phyloP scores from a whole-genome alignment of 2,888 invertebrate species.

The Drosophila percnosoma region DNA sequence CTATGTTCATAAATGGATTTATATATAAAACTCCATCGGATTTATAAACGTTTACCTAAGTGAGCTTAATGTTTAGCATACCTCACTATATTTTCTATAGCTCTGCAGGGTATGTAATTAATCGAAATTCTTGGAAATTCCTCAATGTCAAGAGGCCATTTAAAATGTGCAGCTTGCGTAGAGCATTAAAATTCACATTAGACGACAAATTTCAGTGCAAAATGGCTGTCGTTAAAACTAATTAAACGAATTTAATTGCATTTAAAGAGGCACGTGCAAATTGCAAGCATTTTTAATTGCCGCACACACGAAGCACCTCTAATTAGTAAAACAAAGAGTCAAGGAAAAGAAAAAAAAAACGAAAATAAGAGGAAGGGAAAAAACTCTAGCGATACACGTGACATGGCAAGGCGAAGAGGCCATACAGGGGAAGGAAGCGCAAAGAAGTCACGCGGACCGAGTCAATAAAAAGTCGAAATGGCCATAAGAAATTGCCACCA shows the following conservation, averaged over 20 bases:
- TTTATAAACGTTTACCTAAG: background rate
- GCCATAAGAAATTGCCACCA: slow-evolving; percentile 74
- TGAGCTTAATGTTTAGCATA: background rate
- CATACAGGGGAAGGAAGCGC: slow-evolving; percentile 11
- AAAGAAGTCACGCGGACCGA: slow-evolving; percentile 57
- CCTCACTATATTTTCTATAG: background rate
- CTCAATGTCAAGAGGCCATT: slow-evolving; percentile 4
- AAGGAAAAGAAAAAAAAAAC: background rate
- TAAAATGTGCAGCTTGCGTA: slow-evolving; percentile 20
- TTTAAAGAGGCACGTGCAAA: slow-evolving; percentile 74
- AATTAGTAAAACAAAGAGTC: slow-evolving; percentile 59
- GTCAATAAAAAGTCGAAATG: slow-evolving; percentile 78
- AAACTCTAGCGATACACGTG: slow-evolving; percentile 33
- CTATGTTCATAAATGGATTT: background rate
- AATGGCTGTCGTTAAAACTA: slow-evolving; percentile 76
- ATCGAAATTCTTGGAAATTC: slow-evolving; percentile 8
- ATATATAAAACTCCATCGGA: background rate
- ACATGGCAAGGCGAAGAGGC: slow-evolving; percentile 19
- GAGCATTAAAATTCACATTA: slow-evolving; percentile 38
- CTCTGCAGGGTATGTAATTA: background rate
- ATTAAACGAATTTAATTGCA: slow-evolving; percentile 77
- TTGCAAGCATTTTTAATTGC: slow-evolving; percentile 72
- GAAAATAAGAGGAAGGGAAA: background rate
- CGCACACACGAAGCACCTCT: slow-evolving; percentile 37
- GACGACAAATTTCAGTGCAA: slow-evolving; percentile 58